A percentile compares a stretch with the other conserved stretches of the same genome.
These are phyloP conservation scores for Zoroaster sp. DNA, from an alignment of 53 echinoderm and acorn worm genomes.

Conservation along the genomic window DNA sequence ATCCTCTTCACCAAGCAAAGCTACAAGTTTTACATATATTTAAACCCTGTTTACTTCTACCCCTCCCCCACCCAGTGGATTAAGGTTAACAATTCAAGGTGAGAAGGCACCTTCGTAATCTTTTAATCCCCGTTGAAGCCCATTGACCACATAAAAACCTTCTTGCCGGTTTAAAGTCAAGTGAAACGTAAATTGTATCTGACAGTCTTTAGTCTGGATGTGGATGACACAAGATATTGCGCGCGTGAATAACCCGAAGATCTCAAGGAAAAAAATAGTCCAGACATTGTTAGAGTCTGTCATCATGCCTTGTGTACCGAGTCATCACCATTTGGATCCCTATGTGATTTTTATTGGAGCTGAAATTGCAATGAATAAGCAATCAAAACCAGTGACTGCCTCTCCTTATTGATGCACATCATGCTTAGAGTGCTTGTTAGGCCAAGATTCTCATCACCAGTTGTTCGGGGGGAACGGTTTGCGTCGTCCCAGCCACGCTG, in stretches of 20 bases:
- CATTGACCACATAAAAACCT: not conserved
- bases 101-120: too few species aligned
- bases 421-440: not conserved
- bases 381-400: constrained; percentile 1
- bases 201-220: not conserved
- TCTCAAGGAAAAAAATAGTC: not conserved
- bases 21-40: too few species aligned
- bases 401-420: not conserved
- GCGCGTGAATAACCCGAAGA: too few species aligned
- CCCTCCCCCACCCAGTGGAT: not conserved
- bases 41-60: too few species aligned
- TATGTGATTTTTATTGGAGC: constrained; percentile 2
- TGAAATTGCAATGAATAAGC: constrained; percentile 40
- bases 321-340: not conserved
- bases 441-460: not conserved
- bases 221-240: not conserved
- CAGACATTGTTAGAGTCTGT: not conserved
- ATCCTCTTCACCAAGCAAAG: too few species aligned
- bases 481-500: not conserved
- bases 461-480: not conserved
- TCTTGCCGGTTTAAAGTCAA: not conserved
- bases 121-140: not conserved
- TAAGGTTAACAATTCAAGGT: too few species aligned
- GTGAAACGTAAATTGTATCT: not conserved
- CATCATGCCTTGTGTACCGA: not conserved